phyloP scores from a whole-genome alignment of 2,888 invertebrate species.

The Monoplex corrugatus region DNA sequence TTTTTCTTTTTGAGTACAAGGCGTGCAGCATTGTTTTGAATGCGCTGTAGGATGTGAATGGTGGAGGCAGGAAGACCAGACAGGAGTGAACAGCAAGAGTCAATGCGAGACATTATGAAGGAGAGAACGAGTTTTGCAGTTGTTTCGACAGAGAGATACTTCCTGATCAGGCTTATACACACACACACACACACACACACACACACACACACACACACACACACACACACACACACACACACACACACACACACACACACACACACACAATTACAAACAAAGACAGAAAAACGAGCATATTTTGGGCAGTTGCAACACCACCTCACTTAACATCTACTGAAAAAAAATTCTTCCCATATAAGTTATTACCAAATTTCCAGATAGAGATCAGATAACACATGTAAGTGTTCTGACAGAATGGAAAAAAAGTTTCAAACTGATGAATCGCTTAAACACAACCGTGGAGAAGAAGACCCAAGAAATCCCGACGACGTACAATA shows the following conservation, averaged over 20 bases:
- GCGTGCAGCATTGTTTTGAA: not conserved
- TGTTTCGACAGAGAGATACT: not conserved
- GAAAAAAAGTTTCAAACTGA: not conserved
- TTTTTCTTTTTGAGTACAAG: too few relatives aligned
- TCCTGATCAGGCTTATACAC: not conserved
- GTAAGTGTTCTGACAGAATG: not conserved
- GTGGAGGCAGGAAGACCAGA: too few relatives aligned
- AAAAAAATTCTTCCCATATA: not conserved
- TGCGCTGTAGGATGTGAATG: too few relatives aligned
- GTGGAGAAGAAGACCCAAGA: not conserved
- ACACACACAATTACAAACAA: not conserved
- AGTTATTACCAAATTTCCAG: too few relatives aligned
- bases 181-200: conserved; percentile 13
- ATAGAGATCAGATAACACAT: too few relatives aligned
- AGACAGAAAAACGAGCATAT: not conserved
- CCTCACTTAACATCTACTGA: not conserved
- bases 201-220: not conserved
- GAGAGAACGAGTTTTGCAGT: too few relatives aligned
- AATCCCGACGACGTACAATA: too few relatives aligned
- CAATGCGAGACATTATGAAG: too few relatives aligned
- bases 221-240: not conserved
- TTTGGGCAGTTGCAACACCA: not conserved
- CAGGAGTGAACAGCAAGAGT: too few relatives aligned
- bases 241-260: conserved; percentile 1
- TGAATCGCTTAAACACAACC: not conserved